Base-by-base conservation (phyloP, 2,888 invertebrate genomes). In the Plebejus argus region DNA sequence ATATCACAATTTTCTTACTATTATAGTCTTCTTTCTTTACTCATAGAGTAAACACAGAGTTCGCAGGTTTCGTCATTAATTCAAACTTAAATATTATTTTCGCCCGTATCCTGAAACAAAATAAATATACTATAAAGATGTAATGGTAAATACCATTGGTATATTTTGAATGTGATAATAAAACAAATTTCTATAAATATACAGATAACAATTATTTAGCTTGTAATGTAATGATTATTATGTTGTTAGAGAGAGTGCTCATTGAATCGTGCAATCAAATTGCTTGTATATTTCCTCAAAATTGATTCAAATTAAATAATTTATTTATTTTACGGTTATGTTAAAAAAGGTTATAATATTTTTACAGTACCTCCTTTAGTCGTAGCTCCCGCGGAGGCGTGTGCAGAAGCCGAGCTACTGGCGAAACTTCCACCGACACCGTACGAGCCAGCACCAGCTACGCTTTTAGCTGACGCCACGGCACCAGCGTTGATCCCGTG, bases 81-180 rank as follows among this genome's bases (percentile, higher is more conserved):
- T 28, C 28, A 33, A 28, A 66, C 15, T 66, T 66, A 66, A 23
- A 61, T 23, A 61, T 61, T 33, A 66, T 86, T 84, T 84, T 83
- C 85, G 86, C 79, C 90, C 91, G 80, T 90, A 89, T 85, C 90
- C 91, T 91, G 90, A 79, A 91, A 91, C 83, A 87, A 88, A 81
- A 78, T 77, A 56, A 35, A 61, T 70, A n/a, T 61, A 70, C 7
- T 76, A 76, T 35, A 61, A 23, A 39, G 3, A 23, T 33, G 61
- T 23, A 61, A 15, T 49, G 4, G 18, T 53, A 53, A 3, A 53
- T 53, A 49, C 15, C 49, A 49, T 49, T 49, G 0, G 4, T 49
- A 53, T 15, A 53, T 45, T 45, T 45, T 45, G 10, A 53, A 53
- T 53, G 3, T 49, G 18, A 18, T 18, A 18, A 18, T 1, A 49